Percentiles rank a stretch among this genome's conserved stretches.
These are phyloP conservation scores for Neosilurus hyrtlii DNA, from an alignment of 2,797 vertebrate species.

Conservation along the genomic window DNA sequence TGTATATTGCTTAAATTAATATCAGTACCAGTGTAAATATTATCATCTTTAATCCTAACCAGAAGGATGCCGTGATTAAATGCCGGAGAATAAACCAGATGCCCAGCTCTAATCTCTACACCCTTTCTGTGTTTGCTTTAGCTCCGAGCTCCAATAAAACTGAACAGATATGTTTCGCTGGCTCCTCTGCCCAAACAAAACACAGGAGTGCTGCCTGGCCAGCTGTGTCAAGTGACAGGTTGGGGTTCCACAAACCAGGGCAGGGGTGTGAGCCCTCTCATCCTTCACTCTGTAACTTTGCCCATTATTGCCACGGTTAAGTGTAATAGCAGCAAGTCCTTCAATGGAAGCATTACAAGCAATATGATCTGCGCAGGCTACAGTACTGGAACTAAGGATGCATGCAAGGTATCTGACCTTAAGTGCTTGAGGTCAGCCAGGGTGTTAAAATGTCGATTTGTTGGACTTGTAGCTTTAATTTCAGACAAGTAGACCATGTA, in stretches of 20 bases:
- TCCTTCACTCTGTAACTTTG: slow-evolving; percentile 68
- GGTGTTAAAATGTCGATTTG: not conserved
- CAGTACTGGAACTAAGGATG: slow-evolving; percentile 71
- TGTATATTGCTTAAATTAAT: slow-evolving; percentile 11
- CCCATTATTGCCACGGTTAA: slow-evolving; percentile 69
- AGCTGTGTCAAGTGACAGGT: slow-evolving; percentile 75
- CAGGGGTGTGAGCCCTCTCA: slow-evolving; percentile 60
- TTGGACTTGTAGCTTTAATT: not conserved
- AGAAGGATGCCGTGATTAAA: slow-evolving; percentile 36
- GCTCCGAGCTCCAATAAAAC: slow-evolving; percentile 71
- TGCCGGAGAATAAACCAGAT: slow-evolving; percentile 31
- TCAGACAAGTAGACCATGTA: not conserved
- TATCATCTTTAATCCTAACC: slow-evolving; percentile 38
- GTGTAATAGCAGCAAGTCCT: slow-evolving; percentile 75
- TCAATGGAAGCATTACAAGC: slow-evolving; percentile 75
- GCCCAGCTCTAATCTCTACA: slow-evolving; percentile 11
- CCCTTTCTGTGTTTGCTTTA: slow-evolving; percentile 53
- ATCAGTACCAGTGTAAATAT: slow-evolving; percentile 34
- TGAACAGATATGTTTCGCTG: slow-evolving; percentile 71
- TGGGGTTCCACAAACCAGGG: slow-evolving; percentile 71
- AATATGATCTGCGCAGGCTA: slow-evolving; percentile 80
- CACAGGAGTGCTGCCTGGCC: slow-evolving; percentile 65
- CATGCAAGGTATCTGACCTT: slow-evolving; percentile 70
- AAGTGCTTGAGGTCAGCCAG: not conserved
- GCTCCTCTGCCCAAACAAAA: slow-evolving; percentile 74